phyloP scores from a whole-genome alignment of 1,140 invertebrate genomes.

The Druon quercuslanigerum region DNA sequence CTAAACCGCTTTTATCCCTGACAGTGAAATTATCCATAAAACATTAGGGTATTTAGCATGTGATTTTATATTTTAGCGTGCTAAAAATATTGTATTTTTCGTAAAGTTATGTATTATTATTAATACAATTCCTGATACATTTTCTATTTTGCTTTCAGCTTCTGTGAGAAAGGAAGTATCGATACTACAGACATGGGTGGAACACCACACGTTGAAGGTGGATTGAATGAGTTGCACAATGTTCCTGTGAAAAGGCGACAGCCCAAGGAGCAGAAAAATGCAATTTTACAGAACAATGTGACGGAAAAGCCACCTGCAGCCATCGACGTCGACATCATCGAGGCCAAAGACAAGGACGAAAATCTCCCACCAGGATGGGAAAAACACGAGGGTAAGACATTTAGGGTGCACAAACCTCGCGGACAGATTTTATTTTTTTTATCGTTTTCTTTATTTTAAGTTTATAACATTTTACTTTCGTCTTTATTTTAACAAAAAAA shows the following conservation, averaged over 20 bases:
- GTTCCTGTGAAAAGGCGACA: constrained; percentile 83
- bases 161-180: constrained; percentile 78
- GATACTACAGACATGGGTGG: constrained; percentile 75
- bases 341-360: constrained; percentile 74
- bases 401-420: too few relatives aligned
- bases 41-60: too few relatives aligned
- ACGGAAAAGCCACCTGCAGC: constrained; percentile 68
- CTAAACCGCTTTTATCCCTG: too few relatives aligned
- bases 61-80: too few relatives aligned
- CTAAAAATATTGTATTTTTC: too few relatives aligned
- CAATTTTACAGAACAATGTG: constrained; percentile 68
- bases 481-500: too few relatives aligned
- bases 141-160: constrained; percentile 73
- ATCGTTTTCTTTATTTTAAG: too few relatives aligned
- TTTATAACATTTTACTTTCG: too few relatives aligned
- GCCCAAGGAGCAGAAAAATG: constrained; percentile 72
- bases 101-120: too few relatives aligned
- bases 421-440: too few relatives aligned
- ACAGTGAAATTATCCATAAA: too few relatives aligned
- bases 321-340: constrained; percentile 72
- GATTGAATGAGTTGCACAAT: constrained; percentile 85
- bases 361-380: constrained; percentile 92
- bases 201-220: constrained; percentile 82
- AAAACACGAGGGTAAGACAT: constrained; percentile 88
- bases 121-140: constrained; percentile 37